phyloP scores from a whole-genome alignment of 2,113 vertebrate genomes.

The Eira barbara region DNA sequence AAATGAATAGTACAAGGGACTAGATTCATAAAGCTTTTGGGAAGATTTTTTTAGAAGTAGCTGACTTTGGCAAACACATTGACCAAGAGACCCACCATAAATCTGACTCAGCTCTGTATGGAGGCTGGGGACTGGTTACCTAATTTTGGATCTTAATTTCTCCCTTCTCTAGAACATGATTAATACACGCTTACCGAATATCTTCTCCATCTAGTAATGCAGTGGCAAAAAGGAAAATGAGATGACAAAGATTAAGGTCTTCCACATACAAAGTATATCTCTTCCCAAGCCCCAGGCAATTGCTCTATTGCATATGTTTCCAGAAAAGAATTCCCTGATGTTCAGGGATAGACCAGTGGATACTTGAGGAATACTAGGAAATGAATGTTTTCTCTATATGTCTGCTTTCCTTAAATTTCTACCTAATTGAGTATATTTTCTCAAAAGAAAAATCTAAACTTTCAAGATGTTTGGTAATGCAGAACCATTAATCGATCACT shows the following conservation, averaged over 20 bases:
- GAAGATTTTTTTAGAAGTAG: neutral
- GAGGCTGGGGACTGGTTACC: neutral
- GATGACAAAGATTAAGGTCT: neutral
- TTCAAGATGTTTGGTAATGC: neutral
- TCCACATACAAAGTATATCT: neutral
- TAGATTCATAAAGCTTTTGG: neutral
- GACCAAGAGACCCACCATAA: neutral
- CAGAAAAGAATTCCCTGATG: neutral
- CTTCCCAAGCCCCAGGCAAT: neutral
- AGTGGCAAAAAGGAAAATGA: constrained; percentile 8
- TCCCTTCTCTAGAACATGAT: neutral
- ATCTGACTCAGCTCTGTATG: neutral
- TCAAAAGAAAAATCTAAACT: neutral
- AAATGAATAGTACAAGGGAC: neutral
- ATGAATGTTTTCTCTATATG: neutral
- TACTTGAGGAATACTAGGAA: neutral
- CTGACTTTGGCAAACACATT: neutral
- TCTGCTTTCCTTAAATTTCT: neutral
- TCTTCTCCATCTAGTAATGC: neutral
- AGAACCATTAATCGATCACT: neutral
- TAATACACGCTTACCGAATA: neutral
- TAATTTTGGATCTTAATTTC: neutral
- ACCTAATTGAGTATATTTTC: neutral
- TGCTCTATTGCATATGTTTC: neutral
- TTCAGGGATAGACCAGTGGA: neutral